Conservation (phyloP, 37 sponge, comb jelly and placozoan species). For the Chondrosia reniformis region DNA sequence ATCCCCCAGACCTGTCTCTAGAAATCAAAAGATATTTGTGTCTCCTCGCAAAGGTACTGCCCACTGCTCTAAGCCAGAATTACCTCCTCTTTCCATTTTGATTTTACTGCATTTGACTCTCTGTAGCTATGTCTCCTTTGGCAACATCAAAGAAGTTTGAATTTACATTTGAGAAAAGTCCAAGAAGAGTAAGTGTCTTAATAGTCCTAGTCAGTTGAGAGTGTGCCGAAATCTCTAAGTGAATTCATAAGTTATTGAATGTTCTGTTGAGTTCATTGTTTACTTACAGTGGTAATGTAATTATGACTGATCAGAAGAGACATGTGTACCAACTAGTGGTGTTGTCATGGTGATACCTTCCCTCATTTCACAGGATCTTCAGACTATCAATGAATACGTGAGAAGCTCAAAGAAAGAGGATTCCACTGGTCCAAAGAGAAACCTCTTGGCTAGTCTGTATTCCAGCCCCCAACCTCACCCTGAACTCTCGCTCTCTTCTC, state of each 20-base stretch:
- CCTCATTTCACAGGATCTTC: not conserved
- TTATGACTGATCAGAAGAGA: too few species aligned
- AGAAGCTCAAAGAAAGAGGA: not conserved
- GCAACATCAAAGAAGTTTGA: conserved; percentile 12
- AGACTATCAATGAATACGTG: not conserved
- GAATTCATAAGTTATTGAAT: too few species aligned
- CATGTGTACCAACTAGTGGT: not conserved
- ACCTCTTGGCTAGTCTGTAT: not conserved
- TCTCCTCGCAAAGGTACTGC: conserved; percentile 53
- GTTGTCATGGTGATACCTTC: not conserved
- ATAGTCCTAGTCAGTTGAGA: not conserved
- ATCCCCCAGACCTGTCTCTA: conserved; percentile 37
- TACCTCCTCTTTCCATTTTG: not conserved
- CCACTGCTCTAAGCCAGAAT: not conserved
- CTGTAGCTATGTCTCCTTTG: conserved; percentile 14
- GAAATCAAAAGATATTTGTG: conserved; percentile 61
- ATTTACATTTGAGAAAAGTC: conserved; percentile 9
- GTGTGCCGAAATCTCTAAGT: too few species aligned
- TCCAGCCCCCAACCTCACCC: not conserved
- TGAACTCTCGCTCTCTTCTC: too few species aligned
- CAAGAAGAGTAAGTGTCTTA: not conserved
- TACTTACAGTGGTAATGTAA: too few species aligned
- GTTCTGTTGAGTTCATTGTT: too few species aligned
- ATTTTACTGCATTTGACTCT: too few species aligned
- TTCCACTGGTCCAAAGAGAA: not conserved